Evolutionary conservation across 2,888 invertebrate species (phyloP), one percentile per base, ranked within the genome.

Genomic region (Agapostemon virescens): DNA sequence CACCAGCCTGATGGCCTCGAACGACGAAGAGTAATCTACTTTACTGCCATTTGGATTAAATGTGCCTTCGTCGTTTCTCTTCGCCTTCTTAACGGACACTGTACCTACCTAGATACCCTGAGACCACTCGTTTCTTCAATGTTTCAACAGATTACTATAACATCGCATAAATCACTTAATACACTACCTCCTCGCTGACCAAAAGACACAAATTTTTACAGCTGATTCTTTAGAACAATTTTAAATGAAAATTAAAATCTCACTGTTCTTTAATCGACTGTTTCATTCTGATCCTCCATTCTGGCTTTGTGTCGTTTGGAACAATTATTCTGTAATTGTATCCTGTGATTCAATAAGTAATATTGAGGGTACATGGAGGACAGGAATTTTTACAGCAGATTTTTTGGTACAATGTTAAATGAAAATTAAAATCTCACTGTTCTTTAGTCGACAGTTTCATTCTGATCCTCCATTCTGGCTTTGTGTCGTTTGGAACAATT

Each of bases 31-130:
- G 49, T 11, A 49, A 49, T 49, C 49, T n/a, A 49, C n/a, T 49
- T 49, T 49, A 49, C n/a, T 49, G 49, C 49, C 49, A 49, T 49
- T 49, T 49, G 49, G 49, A 49, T 49, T 49, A n/a, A 49, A n/a
- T 11, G n/a, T n/a, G n/a, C 1, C 49, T 11, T 49, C n/a, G n/a
- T 49, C 49, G 49, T 11, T 49, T 49, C 49, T 49, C n/a, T 49
- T 1, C 49, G n/a, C 1, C n/a, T n/a, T 49, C n/a, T 49, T 11
- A 45, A 49, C n/a, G 49, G n/a, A 3, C n/a, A 49, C 4, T n/a
- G 11, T 9, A 11, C 9, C 20, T 4, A n/a, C n/a, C 49, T 49
- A n/a, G n/a, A n/a, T n/a, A 49, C n/a, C n/a, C n/a, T 11, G n/a
- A n/a, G n/a, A n/a, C n/a, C n/a, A 11, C 1, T 7, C n/a, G 49